Base-by-base conservation (phyloP, 2,888 invertebrate genomes). In the Trichogramma dendrolimi region DNA sequence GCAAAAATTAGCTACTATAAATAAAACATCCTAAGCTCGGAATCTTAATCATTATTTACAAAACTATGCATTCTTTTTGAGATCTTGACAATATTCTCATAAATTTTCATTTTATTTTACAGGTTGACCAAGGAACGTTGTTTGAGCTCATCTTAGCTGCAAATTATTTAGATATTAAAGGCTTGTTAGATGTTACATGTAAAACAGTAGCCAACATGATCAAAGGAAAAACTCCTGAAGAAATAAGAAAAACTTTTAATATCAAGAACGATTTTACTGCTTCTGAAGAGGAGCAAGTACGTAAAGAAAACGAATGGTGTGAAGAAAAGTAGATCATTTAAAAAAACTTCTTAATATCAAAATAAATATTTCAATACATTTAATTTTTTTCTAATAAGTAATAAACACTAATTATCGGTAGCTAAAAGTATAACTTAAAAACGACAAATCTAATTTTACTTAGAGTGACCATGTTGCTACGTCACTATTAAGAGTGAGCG, bases 201-300 rank as follows among this genome's bases (percentile, higher is more conserved):
- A 99, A 99, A 82, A 95, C 96, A 0, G 96, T 96, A 55, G 96
- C 96, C 6, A 96, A 96, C 78, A 96, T 97, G 96, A 96, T 97
- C 72, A 96, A 96, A 79, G 96, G 96, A n/a, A 97, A 96, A 77
- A 94, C 95, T 8, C 96, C 96, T 0, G 96, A 96, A 74, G 96
- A 96, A 79, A 96, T 96, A 66, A 88, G 97, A 8, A 96, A 95
- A 79, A 96, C 95, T 0, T 97, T 97, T 79, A 96, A 96, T 77
- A 96, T 97, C 66, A 95, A 96, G 79, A 96, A 96, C 80, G 96
- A 96, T 78, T 96, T 96, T 71, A 91, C 92, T 6, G 92, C 96
- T 4, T 90, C 94, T 47, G 98, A 98, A 78, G 97, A 99, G 80
- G 97, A 97, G 72, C 96, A 96, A 82, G 95, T 96, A 10, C 89